Conservation (phyloP, 2,113 vertebrate species). For the Apteryx mantelli region DNA sequence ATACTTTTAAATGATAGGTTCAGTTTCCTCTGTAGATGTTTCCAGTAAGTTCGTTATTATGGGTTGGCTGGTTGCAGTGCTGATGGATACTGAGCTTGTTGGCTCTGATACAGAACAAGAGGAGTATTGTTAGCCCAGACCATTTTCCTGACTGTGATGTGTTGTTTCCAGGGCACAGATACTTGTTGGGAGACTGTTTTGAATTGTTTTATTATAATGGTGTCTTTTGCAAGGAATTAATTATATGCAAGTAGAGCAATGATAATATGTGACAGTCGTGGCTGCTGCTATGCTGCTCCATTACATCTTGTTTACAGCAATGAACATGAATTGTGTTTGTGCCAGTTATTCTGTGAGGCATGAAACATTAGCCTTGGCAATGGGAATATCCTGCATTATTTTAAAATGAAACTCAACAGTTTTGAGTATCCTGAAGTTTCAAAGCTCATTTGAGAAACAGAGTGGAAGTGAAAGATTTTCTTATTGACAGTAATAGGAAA, state of each 20-base stretch:
- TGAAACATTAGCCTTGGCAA: not conserved
- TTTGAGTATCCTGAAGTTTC: not conserved
- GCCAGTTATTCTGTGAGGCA: not conserved
- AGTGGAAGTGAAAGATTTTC: not conserved
- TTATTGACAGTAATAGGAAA: not conserved
- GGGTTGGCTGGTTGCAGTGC: not conserved
- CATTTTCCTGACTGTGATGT: not conserved
- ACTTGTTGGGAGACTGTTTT: not conserved
- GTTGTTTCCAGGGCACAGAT: constrained; percentile 23
- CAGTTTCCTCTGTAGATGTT: not conserved
- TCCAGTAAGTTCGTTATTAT: not conserved
- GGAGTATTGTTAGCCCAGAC: not conserved
- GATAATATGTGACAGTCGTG: constrained; percentile 18
- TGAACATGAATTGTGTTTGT: not conserved
- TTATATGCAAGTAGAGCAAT: not conserved
- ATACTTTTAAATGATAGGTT: not conserved
- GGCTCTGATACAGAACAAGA: not conserved
- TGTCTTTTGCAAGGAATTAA: constrained; percentile 43
- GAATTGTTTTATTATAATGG: constrained; percentile 19
- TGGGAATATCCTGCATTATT: not conserved
- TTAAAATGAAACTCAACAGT: not conserved
- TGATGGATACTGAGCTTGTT: not conserved
- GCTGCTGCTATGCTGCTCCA: not conserved
- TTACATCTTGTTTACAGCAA: constrained; percentile 48
- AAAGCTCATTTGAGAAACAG: not conserved